phyloP scores from a whole-genome alignment of 2,113 vertebrate genomes.

The Cricetomys ansorgei region DNA sequence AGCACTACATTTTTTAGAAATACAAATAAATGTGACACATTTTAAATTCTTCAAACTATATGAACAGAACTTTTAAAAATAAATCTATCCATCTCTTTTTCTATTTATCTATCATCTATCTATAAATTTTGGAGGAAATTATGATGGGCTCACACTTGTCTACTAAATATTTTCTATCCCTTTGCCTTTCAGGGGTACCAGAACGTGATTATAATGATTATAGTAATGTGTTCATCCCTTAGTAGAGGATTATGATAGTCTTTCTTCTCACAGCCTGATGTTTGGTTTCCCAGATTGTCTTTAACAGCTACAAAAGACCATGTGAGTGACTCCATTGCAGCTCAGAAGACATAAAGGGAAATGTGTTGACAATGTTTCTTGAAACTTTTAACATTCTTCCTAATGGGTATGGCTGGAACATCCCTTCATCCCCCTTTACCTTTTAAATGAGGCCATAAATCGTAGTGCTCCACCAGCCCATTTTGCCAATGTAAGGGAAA shows the following conservation, averaged over 20 bases:
- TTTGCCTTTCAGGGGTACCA: background rate
- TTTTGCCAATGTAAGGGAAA: background rate
- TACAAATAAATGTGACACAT: background rate
- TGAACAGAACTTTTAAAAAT: background rate
- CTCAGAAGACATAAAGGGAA: background rate
- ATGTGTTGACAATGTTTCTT: background rate
- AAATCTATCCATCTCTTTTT: background rate
- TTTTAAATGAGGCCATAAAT: background rate
- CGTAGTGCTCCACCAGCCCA: background rate
- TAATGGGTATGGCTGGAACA: background rate
- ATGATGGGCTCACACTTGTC: background rate
- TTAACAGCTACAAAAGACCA: background rate
- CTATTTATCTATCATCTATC: background rate
- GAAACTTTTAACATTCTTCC: background rate
- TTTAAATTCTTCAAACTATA: slow-evolving; percentile 31
- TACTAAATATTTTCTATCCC: background rate
- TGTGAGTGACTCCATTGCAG: background rate
- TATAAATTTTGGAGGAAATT: background rate
- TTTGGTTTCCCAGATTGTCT: background rate
- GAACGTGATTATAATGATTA: background rate
- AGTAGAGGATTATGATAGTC: background rate
- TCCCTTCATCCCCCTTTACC: background rate
- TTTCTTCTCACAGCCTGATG: background rate
- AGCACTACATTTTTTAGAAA: background rate
- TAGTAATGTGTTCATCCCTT: background rate